These are phyloP conservation scores for Antheraea mylitta DNA, from an alignment of 1,140 invertebrate species.

Conservation along the genomic window DNA sequence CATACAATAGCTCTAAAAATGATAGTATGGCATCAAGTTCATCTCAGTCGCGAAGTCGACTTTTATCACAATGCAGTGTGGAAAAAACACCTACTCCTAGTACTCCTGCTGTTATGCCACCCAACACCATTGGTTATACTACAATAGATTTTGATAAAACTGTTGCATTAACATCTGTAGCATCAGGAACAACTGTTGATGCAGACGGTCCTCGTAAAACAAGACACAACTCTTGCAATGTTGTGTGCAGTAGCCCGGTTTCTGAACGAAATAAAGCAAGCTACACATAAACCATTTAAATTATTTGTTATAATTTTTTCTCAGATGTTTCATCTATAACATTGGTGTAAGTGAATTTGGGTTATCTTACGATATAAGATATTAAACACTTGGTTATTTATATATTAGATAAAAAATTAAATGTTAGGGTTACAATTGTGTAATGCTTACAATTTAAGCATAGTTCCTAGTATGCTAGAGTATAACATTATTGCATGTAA, in stretches of 20 bases:
- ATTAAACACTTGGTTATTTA: no score
- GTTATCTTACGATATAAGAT: no score
- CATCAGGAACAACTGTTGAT: constrained; percentile 58
- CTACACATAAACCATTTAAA: background rate
- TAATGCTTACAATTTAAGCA: background rate
- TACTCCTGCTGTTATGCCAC: constrained; percentile 67
- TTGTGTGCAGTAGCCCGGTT: constrained; percentile 46
- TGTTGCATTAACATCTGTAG: constrained; percentile 86
- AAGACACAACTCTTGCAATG: constrained; percentile 64
- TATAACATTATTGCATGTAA: background rate
- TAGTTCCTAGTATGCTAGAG: constrained; percentile 17
- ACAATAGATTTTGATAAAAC: constrained; percentile 97
- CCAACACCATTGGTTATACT: constrained; percentile 87
- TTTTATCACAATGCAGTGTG: constrained; percentile 61
- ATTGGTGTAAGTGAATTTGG: no score
- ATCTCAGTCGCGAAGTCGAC: constrained; percentile 41
- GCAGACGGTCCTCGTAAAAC: constrained; percentile 63
- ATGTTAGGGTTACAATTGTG: background rate
- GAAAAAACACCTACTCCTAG: constrained; percentile 39
- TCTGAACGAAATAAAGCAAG: constrained; percentile 41
- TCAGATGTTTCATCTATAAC: no score
- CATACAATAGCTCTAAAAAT: constrained; percentile 56
- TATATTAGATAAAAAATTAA: no score
- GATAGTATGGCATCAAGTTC: constrained; percentile 49
- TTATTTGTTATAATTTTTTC: no score